These are phyloP conservation scores for Vulpes vulpes DNA, from an alignment of 2,113 vertebrate genomes.

Conservation along the genomic window DNA sequence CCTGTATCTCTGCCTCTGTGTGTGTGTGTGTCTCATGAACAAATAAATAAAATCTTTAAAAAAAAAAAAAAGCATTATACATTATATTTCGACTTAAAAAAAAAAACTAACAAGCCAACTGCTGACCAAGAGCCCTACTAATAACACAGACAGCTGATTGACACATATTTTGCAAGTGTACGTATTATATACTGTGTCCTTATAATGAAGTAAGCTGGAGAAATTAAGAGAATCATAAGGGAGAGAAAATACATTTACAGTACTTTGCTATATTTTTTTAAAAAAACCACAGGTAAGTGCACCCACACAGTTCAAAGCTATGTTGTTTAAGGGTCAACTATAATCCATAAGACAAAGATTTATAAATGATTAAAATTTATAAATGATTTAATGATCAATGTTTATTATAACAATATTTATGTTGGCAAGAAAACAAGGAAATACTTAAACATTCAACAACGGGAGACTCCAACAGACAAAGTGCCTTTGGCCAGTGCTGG, in stretches of 20 bases:
- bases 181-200: not conserved
- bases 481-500: not conserved
- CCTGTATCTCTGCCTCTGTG: no score
- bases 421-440: not conserved
- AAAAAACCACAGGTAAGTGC: not conserved
- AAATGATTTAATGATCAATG: not conserved
- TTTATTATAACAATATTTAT: not conserved
- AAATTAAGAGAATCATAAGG: not conserved
- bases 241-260: not conserved
- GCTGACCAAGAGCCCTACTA: not conserved
- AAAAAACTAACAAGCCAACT: not conserved
- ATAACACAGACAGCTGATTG: not conserved
- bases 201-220: not conserved
- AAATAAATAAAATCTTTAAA: no score
- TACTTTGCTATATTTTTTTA: not conserved
- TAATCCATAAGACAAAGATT: not conserved
- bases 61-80: not conserved
- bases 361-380: not conserved
- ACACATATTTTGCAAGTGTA: not conserved
- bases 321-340: not conserved
- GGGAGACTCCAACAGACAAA: not conserved
- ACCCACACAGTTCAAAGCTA: not conserved
- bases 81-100: not conserved
- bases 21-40: no score
- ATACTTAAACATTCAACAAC: not conserved